Conservation (phyloP, 2,113 vertebrate genomes). For the Chaetops frenatus region DNA sequence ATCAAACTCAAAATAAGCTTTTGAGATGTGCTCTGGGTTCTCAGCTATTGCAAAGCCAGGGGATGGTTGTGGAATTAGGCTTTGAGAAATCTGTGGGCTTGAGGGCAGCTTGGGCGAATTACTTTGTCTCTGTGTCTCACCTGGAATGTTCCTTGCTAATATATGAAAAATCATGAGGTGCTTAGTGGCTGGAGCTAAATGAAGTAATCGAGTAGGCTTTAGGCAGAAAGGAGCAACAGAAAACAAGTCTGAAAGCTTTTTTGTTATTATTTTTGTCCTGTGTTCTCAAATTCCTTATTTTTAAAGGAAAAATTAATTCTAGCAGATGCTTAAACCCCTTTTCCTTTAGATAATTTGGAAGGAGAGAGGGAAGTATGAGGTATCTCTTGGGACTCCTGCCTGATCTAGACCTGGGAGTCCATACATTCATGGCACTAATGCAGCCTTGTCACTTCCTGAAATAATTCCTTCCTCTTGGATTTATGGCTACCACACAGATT, state of each 20-base stretch:
- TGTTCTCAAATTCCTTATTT: neutral
- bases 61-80: neutral
- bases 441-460: neutral
- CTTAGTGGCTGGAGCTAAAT: neutral
- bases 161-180: neutral
- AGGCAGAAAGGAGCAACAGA: neutral
- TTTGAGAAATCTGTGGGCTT: fast-evolving
- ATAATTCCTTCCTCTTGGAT: neutral
- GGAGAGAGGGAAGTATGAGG: neutral
- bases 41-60: neutral
- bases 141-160: neutral
- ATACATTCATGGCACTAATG: neutral
- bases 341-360: neutral
- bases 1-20: neutral
- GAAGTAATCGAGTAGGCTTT: neutral
- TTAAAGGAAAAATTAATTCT: neutral
- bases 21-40: neutral
- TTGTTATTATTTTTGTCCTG: neutral
- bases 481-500: neutral
- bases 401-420: neutral
- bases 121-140: neutral
- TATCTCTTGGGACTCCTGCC: neutral
- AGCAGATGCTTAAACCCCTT: neutral
- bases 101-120: neutral
- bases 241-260: neutral